Percentiles rank a stretch among this genome's conserved stretches.
Evolutionary conservation across 1,140 invertebrate genomes (phyloP).

Genomic region (Listronotus bonariensis): DNA sequence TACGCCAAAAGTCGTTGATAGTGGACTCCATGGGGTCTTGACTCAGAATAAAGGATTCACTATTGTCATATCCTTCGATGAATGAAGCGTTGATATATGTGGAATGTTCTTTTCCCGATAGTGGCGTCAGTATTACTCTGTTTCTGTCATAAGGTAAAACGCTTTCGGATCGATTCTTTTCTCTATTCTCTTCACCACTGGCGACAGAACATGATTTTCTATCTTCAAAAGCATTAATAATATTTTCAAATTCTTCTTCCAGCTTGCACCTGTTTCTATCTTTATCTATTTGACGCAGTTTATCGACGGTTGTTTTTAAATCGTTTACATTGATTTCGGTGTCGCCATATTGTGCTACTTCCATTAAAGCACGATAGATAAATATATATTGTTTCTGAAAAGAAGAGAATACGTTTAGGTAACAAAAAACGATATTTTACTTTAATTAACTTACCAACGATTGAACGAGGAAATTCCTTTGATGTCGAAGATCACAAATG

Average conservation of each 20-base stretch:
- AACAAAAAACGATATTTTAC: not conserved
- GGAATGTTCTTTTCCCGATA: slow-evolving; percentile 83
- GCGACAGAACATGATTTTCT: slow-evolving; percentile 81
- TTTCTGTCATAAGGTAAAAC: slow-evolving; percentile 92
- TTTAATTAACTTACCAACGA: slow-evolving; percentile 68
- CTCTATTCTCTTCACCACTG: slow-evolving; percentile 80
- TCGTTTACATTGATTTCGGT: slow-evolving; percentile 80
- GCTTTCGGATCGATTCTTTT: slow-evolving; percentile 84
- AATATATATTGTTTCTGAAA: slow-evolving; percentile 95
- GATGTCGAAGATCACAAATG: slow-evolving; percentile 84
- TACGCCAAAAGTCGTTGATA: slow-evolving; percentile 93
- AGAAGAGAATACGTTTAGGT: slow-evolving; percentile 17
- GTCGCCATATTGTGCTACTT: slow-evolving; percentile 91
- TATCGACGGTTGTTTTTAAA: slow-evolving; percentile 72
- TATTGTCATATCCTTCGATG: slow-evolving; percentile 94
- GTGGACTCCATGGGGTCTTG: slow-evolving; percentile 92
- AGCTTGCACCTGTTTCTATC: slow-evolving; percentile 69
- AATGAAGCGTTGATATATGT: slow-evolving; percentile 98
- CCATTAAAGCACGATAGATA: slow-evolving; percentile 92
- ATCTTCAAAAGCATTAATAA: slow-evolving; percentile 79
- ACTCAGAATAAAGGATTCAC: slow-evolving; percentile 91
- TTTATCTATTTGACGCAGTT: slow-evolving; percentile 70
- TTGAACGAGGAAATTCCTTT: slow-evolving; percentile 92
- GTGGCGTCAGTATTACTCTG: slow-evolving; percentile 81
- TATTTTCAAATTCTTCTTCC: slow-evolving; percentile 87